Evolutionary conservation across 2,888 invertebrate genomes (phyloP).

Genomic region (Herminia tarsipennalis): DNA sequence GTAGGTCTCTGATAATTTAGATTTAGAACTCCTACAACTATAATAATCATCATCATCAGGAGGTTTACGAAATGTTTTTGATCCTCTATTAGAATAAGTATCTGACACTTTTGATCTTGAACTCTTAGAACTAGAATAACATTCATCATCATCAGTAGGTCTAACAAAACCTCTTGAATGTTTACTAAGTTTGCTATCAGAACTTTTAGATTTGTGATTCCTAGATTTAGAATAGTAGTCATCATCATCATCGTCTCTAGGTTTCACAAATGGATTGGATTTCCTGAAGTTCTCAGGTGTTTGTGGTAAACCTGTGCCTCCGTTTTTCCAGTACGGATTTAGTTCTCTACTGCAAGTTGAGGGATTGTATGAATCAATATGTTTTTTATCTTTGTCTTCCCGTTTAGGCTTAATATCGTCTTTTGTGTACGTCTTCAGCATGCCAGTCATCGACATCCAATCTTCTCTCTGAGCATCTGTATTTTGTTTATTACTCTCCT

Average conservation of each 20-base stretch:
- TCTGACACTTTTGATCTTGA: background rate
- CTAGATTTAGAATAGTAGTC: constrained; percentile 49
- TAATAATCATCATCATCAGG: constrained; percentile 9
- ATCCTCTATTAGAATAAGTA: constrained; percentile 4
- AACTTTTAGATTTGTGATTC: constrained; percentile 11
- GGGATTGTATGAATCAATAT: constrained; percentile 88
- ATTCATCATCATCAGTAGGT: constrained; percentile 3
- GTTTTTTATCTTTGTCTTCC: constrained; percentile 80
- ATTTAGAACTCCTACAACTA: constrained; percentile 7
- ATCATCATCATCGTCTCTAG: constrained; percentile 64
- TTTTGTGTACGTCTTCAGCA: constrained; percentile 76
- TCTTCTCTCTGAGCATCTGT: constrained; percentile 85
- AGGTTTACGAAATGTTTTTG: constrained; percentile 7
- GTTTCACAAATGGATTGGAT: constrained; percentile 70
- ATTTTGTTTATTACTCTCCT: constrained; percentile 48
- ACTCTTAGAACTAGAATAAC: constrained; percentile 10
- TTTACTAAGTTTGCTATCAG: constrained; percentile 32
- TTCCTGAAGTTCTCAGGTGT: constrained; percentile 66
- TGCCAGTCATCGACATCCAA: constrained; percentile 91
- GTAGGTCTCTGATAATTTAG: background rate
- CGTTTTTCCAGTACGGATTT: constrained; percentile 97
- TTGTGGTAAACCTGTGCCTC: constrained; percentile 93
- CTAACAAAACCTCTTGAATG: constrained; percentile 30
- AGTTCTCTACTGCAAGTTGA: constrained; percentile 91
- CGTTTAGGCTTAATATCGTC: constrained; percentile 77